A percentile compares a stretch with the other conserved stretches of the same genome.
phyloP scores from a whole-genome alignment of 2,113 vertebrate genomes.

The Zosterops pallidus region DNA sequence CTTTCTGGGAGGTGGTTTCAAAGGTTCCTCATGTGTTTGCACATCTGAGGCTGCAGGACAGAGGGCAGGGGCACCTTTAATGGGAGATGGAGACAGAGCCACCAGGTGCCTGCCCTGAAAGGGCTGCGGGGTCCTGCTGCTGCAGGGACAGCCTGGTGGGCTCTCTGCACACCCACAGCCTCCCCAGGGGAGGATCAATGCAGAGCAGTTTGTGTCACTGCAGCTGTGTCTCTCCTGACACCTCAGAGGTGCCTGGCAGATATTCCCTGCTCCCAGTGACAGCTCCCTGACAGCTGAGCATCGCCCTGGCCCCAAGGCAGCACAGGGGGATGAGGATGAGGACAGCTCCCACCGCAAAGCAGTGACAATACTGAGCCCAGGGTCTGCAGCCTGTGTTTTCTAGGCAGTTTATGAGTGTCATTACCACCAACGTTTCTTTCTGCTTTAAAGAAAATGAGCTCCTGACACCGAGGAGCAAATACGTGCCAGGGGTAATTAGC shows the following conservation, averaged over 20 bases:
- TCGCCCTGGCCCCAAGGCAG: background rate
- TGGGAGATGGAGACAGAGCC: background rate
- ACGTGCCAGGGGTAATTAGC: background rate
- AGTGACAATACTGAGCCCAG: background rate
- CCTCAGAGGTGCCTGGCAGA: background rate
- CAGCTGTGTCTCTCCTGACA: background rate
- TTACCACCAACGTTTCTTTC: background rate
- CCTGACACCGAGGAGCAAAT: background rate
- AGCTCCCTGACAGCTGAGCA: background rate
- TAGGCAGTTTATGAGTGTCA: background rate
- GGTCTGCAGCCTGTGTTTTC: background rate
- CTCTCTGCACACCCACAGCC: accelerated
- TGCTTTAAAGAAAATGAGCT: background rate
- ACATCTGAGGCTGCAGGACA: background rate
- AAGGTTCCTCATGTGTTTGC: background rate
- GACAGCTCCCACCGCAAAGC: background rate
- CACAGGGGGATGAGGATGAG: background rate
- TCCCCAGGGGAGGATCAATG: background rate
- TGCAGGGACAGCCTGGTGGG: background rate
- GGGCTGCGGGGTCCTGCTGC: background rate
- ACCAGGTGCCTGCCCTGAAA: background rate
- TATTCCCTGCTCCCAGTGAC: background rate
- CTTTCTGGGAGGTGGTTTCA: background rate
- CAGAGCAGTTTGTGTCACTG: background rate
- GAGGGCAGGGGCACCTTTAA: background rate